Percentiles rank a stretch among this genome's conserved stretches.
Evolutionary conservation across 2,888 invertebrate species (phyloP).

Genomic region (Eristalis intricaria): DNA sequence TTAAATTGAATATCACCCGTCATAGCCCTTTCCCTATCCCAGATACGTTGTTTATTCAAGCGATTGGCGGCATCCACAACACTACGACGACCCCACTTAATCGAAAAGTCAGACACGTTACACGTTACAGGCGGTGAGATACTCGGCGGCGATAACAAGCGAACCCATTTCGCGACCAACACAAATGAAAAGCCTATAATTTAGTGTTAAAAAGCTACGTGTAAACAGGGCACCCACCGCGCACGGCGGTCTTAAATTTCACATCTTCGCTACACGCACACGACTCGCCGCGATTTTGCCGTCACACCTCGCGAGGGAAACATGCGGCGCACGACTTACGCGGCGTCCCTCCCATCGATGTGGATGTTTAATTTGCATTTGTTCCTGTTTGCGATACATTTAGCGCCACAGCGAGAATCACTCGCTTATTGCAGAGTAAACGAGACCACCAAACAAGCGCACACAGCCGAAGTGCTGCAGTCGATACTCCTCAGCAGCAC

Average conservation of each 20-base stretch:
- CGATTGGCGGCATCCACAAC: background rate
- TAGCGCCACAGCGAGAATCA: slow-evolving; percentile 44
- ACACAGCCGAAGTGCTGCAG: background rate
- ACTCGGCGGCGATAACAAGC: slow-evolving; percentile 17
- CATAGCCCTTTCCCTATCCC: background rate
- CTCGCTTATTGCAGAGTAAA: slow-evolving; percentile 49
- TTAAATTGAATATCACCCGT: background rate
- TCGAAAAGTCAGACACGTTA: slow-evolving; percentile 2
- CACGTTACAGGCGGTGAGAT: slow-evolving; percentile 1
- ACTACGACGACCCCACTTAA: slow-evolving; percentile 2
- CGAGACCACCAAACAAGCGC: background rate
- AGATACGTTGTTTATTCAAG: background rate
- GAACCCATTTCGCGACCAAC: background rate
- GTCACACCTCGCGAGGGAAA: background rate
- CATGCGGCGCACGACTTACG: background rate
- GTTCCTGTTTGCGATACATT: slow-evolving; percentile 61
- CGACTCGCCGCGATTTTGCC: background rate
- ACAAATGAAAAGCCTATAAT: slow-evolving; percentile 5
- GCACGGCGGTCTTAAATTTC: background rate
- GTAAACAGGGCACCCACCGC: background rate
- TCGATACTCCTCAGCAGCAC: background rate
- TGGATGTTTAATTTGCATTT: slow-evolving; percentile 55
- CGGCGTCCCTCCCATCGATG: background rate
- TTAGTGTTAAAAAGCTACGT: slow-evolving; percentile 10
- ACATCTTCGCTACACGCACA: slow-evolving; percentile 16